phyloP scores from a whole-genome alignment of 1,140 invertebrate species.

The Leptinotarsa defecta region DNA sequence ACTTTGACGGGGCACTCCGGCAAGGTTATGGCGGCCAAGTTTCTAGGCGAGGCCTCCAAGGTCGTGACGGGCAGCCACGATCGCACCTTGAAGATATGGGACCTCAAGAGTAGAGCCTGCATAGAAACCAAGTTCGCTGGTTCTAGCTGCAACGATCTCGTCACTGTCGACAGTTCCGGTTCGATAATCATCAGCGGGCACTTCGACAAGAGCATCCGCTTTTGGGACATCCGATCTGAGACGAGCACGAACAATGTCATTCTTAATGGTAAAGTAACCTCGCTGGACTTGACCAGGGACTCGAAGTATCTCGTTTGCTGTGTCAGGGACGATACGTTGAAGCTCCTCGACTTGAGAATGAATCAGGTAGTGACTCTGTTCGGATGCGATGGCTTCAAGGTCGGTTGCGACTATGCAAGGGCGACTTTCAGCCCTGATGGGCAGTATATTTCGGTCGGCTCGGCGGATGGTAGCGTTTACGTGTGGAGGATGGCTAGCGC shows the following conservation, averaged over 20 bases:
- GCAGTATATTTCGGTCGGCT: slow-evolving; percentile 86
- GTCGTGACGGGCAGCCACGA: slow-evolving; percentile 94
- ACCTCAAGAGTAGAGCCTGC: slow-evolving; percentile 91
- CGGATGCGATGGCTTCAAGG: slow-evolving; percentile 92
- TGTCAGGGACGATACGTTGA: slow-evolving; percentile 92
- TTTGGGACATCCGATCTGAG: slow-evolving; percentile 92
- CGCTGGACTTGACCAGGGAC: slow-evolving; percentile 90
- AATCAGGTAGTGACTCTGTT: slow-evolving; percentile 89
- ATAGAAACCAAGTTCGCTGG: slow-evolving; percentile 96
- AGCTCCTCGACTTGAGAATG: slow-evolving; percentile 91
- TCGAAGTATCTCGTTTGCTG: slow-evolving; percentile 87
- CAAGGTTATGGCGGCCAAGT: slow-evolving; percentile 93
- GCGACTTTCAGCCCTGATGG: slow-evolving; percentile 91
- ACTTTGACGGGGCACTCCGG: slow-evolving; percentile 95
- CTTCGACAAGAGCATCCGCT: slow-evolving; percentile 94
- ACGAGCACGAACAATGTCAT: slow-evolving; percentile 81
- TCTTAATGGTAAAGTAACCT: slow-evolving; percentile 92
- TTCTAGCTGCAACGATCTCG: slow-evolving; percentile 94
- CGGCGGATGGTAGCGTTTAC: slow-evolving; percentile 86
- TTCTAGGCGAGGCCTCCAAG: slow-evolving; percentile 85
- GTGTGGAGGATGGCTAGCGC: slow-evolving; percentile 86
- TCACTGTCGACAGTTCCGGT: slow-evolving; percentile 85
- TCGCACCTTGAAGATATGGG: slow-evolving; percentile 96
- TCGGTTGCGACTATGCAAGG: slow-evolving; percentile 91
- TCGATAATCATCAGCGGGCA: slow-evolving; percentile 95